Evolutionary conservation across 2,797 vertebrate genomes (phyloP), one percentile per base, ranked within the genome.

Genomic region (Telmatherina bonti): DNA sequence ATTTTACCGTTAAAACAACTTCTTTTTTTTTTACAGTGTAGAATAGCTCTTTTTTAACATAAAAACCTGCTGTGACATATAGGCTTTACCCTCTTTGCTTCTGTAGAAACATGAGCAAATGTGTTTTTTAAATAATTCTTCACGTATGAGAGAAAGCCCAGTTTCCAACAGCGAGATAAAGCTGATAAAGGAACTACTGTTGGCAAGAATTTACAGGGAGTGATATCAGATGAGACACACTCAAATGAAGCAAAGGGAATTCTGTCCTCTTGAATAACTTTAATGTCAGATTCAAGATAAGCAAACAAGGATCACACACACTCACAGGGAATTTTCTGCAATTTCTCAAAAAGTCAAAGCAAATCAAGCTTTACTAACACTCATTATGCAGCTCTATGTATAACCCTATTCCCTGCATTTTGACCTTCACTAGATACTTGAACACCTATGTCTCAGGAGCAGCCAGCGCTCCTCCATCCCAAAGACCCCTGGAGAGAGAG

Each of bases 21-120:
- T n/a, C n/a, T n/a, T n/a, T n/a, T n/a, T n/a, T n/a, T n/a, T n/a
- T n/a, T n/a, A n/a, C n/a, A n/a, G n/a, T n/a, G n/a, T n/a, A n/a
- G n/a, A n/a, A n/a, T n/a, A 52, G 66, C 69, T 82, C 76, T 67
- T 81, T 76, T 68, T 79, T 72, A 33, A 75, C 22, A 63, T 74
- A 43, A 74, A 61, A 47, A 78, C 41, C 62, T 67, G 47, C 53
- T 59, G 47, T 18, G 61, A 75, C 56, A 62, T 22, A 31, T 4
- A 22, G 38, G 38, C 59, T 62, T 67, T 30, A 59, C 53, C 24
- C 10, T 30, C 43, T 9, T 45, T 35, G 31, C 62, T 67, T 56
- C 10, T 49, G 33, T 58, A 22, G 29, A 76, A 63, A 49, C 54
- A 79, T 49, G 67, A 68, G 56, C 13, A 64, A 68, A 78, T 22